phyloP scores from a whole-genome alignment of 2,888 invertebrate species.

The Uropetala carovei region DNA sequence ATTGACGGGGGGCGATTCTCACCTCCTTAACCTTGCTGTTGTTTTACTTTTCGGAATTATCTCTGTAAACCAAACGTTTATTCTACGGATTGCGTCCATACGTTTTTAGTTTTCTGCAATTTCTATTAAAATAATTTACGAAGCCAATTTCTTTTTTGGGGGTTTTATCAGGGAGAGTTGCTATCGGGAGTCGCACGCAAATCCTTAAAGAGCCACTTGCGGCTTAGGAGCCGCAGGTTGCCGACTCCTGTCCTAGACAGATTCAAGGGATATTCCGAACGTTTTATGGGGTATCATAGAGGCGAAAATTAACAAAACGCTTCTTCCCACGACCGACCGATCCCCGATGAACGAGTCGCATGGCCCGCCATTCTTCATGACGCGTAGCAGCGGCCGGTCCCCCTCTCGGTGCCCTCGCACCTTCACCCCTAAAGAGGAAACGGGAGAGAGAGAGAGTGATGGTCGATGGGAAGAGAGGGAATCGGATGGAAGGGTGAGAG shows the following conservation, averaged over 20 bases:
- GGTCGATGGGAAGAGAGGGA: too few species aligned
- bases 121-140: too few species aligned
- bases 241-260: not conserved
- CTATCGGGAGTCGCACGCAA: too few species aligned
- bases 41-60: too few species aligned
- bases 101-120: too few species aligned
- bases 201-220: too few species aligned
- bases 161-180: too few species aligned
- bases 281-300: not conserved
- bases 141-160: too few species aligned
- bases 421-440: not conserved
- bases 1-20: too few species aligned
- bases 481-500: not conserved
- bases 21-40: too few species aligned
- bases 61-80: too few species aligned
- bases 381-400: not conserved
- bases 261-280: not conserved
- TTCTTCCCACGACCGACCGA: not conserved
- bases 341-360: constrained; percentile 1
- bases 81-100: too few species aligned
- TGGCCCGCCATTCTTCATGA: not conserved
- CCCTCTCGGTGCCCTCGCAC: not conserved
- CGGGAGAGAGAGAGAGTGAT: not conserved
- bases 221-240: not conserved
- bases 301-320: constrained; percentile 16